Conservation (phyloP, 2,888 invertebrate genomes). For the Aporophyla nigra region DNA sequence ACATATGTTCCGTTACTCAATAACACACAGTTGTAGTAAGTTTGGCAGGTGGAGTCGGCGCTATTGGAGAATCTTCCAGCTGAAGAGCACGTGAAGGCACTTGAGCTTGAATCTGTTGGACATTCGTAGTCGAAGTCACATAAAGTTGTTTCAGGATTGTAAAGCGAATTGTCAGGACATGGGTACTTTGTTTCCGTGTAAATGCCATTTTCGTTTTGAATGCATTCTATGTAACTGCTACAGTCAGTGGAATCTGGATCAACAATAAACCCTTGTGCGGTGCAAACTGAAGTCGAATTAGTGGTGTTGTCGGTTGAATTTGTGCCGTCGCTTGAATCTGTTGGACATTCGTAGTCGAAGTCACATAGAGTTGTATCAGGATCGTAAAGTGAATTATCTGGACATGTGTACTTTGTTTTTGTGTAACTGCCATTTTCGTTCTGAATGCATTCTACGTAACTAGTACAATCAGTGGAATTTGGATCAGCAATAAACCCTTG, state of each 20-base stretch:
- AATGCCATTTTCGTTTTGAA: slow-evolving; percentile 30
- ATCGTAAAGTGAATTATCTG: slow-evolving; percentile 38
- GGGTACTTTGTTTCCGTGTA: slow-evolving; percentile 34
- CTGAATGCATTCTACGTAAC: slow-evolving; percentile 49
- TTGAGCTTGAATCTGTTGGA: slow-evolving; percentile 1
- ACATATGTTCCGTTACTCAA: slow-evolving; percentile 65
- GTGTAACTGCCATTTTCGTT: slow-evolving; percentile 30
- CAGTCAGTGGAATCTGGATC: slow-evolving; percentile 46
- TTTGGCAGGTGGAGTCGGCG: slow-evolving; percentile 72
- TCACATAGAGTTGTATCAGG: slow-evolving; percentile 59
- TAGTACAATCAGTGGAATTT: slow-evolving; percentile 26
- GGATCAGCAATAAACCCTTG: slow-evolving; percentile 45
- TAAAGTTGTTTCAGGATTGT: slow-evolving; percentile 48
- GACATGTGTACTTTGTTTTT: slow-evolving; percentile 36
- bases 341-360: slow-evolving; percentile 51
- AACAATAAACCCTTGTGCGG: slow-evolving; percentile 37
- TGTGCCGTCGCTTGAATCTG: slow-evolving; percentile 4
- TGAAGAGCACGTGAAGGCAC: slow-evolving; percentile 37
- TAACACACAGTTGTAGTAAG: slow-evolving; percentile 72
- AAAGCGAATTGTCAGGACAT: slow-evolving; percentile 48
- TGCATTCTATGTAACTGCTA: slow-evolving; percentile 47
- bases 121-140: slow-evolving; percentile 52
- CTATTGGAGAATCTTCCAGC: slow-evolving; percentile 69
- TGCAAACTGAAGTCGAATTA: slow-evolving; percentile 36
- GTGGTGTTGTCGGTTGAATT: slow-evolving; percentile 12